These are phyloP conservation scores for Microctonus hyperodae DNA, from an alignment of 2,888 invertebrate species.

Conservation along the genomic window DNA sequence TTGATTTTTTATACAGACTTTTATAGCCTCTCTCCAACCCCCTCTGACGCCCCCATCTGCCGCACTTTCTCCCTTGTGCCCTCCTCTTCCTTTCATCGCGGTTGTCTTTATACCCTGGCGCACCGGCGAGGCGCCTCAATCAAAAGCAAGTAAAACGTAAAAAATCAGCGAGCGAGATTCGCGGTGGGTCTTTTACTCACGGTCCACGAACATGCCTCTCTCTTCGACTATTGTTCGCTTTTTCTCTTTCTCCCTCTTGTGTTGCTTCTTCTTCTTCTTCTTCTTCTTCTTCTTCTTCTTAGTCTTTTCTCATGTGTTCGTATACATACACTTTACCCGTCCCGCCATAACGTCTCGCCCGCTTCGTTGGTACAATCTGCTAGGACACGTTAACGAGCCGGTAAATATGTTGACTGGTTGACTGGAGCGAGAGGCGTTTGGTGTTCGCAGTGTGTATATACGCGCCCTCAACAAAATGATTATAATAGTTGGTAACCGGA, in stretches of 20 bases:
- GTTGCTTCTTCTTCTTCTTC: background rate
- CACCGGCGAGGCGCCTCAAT: conserved; percentile 52
- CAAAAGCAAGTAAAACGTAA: conserved; percentile 61
- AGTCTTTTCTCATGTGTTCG: background rate
- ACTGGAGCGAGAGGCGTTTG: conserved; percentile 28
- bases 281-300: background rate
- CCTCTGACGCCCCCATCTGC: background rate
- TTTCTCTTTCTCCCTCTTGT: background rate
- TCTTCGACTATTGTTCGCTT: conserved; percentile 22
- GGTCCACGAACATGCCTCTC: conserved; percentile 11
- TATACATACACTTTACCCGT: background rate
- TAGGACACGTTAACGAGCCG: conserved; percentile 62
- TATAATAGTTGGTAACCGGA: conserved; percentile 63
- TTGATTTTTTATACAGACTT: conserved; percentile 60
- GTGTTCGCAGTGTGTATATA: conserved; percentile 38
- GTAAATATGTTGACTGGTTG: conserved; percentile 61
- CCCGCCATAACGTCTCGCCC: background rate
- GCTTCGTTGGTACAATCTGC: conserved; percentile 14
- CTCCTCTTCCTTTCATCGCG: background rate
- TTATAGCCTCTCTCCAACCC: conserved; percentile 48
- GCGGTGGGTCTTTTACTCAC: conserved; percentile 55
- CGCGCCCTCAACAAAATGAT: conserved; percentile 59
- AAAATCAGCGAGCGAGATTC: conserved; percentile 56
- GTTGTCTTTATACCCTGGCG: conserved; percentile 20
- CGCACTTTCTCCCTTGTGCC: background rate